phyloP scores from a whole-genome alignment of 2,797 vertebrate genomes.

The Bucorvus abyssinicus region DNA sequence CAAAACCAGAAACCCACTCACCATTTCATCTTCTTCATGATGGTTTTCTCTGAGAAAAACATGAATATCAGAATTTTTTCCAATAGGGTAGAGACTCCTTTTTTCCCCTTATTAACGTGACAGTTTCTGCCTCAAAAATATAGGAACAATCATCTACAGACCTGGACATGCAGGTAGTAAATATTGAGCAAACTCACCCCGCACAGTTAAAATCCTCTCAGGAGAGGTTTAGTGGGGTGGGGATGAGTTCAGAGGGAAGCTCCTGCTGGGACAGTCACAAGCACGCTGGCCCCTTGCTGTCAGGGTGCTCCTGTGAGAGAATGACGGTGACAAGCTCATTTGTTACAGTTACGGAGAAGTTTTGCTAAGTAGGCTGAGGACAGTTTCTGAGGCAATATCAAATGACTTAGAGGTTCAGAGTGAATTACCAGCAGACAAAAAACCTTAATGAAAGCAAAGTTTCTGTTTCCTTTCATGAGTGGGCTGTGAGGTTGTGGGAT shows the following conservation, averaged over 20 bases:
- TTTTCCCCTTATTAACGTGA: not conserved
- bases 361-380: not conserved
- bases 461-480: not conserved
- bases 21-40: not conserved
- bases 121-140: not conserved
- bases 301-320: not conserved
- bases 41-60: not conserved
- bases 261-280: accelerated
- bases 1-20: not conserved
- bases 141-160: not conserved
- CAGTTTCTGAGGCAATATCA: not conserved
- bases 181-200: not conserved
- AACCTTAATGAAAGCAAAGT: not conserved
- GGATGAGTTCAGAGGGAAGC: not conserved
- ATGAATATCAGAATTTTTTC: not conserved
- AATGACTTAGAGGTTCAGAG: not conserved
- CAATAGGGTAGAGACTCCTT: not conserved
- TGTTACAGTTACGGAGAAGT: accelerated
- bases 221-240: not conserved
- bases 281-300: accelerated
- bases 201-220: not conserved
- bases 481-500: not conserved
- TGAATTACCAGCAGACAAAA: not conserved
- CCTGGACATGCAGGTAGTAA: not conserved
- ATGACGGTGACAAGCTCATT: not conserved